phyloP scores from a whole-genome alignment of 1,140 invertebrate genomes.

The Anthonomus grandis region DNA sequence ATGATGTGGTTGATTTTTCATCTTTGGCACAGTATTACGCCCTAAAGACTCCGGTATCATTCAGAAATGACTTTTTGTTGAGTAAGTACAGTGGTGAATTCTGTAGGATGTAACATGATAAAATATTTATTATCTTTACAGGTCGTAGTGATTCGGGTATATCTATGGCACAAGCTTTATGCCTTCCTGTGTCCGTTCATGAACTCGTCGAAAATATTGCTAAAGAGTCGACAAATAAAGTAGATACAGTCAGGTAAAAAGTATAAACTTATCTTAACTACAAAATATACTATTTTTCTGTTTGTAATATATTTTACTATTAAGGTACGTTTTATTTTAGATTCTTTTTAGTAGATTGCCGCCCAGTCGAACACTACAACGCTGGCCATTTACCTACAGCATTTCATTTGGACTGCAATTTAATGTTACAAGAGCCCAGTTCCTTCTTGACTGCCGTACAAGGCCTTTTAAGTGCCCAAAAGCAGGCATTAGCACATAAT shows the following conservation, averaged over 20 bases:
- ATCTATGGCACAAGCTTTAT: conserved; percentile 81
- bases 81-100: conserved; percentile 47
- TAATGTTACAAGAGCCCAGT: conserved; percentile 94
- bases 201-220: conserved; percentile 73
- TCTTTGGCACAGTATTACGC: conserved; percentile 92
- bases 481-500: conserved; percentile 82
- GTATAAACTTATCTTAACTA: not conserved
- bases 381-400: conserved; percentile 93
- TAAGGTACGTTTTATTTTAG: too few relatives aligned
- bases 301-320: not conserved
- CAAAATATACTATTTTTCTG: not conserved
- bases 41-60: conserved; percentile 87
- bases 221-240: conserved; percentile 51
- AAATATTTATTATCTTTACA: conserved; percentile 4
- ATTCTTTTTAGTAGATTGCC: conserved; percentile 96
- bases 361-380: conserved; percentile 96
- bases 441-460: conserved; percentile 94
- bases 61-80: conserved; percentile 67
- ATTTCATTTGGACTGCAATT: conserved; percentile 95
- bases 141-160: conserved; percentile 47
- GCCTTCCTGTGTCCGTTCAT: conserved; percentile 87
- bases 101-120: not conserved
- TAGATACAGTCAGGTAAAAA: conserved; percentile 57
- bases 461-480: conserved; percentile 85
- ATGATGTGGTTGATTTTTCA: conserved; percentile 97